Conservation (phyloP, 2,797 vertebrate species). For the Aphelocoma californica region DNA sequence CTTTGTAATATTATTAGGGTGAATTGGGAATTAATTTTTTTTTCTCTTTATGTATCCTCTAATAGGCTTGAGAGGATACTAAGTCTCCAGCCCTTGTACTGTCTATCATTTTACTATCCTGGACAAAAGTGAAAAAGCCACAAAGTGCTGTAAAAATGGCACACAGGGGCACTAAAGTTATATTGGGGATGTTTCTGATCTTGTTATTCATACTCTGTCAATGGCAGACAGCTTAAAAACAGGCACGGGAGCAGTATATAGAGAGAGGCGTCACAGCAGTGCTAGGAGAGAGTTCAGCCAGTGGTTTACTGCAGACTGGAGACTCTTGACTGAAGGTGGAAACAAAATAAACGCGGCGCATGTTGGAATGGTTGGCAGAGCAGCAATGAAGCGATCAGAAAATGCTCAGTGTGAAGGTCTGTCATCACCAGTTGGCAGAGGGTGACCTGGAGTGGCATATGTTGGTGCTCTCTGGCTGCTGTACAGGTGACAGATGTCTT, state of each 20-base stretch:
- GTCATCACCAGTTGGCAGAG: neutral
- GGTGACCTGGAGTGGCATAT: neutral
- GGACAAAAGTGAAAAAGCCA: constrained; percentile 61
- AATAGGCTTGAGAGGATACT: neutral
- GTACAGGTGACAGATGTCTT: constrained; percentile 50
- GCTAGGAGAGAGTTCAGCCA: constrained; percentile 41
- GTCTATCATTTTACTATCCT: constrained; percentile 51
- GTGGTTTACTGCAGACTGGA: constrained; percentile 40
- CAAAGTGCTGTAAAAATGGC: constrained; percentile 50
- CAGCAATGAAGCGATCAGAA: neutral
- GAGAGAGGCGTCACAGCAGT: neutral
- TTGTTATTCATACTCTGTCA: constrained; percentile 49
- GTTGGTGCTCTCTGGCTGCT: constrained; percentile 27
- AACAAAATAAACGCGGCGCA: neutral
- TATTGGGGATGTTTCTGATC: constrained; percentile 60
- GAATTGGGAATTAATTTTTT: constrained; percentile 32
- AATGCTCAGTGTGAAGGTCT: neutral
- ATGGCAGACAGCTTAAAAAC: constrained; percentile 61
- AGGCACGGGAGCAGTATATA: constrained; percentile 16
- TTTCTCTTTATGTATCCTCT: neutral
- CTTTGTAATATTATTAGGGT: constrained; percentile 3
- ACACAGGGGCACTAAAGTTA: constrained; percentile 51
- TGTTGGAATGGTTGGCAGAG: neutral
- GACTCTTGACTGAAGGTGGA: neutral
- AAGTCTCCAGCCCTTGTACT: constrained; percentile 31